Evolutionary conservation across 2,888 invertebrate genomes (phyloP).

Genomic region (Acanthacorydalis orientalis): DNA sequence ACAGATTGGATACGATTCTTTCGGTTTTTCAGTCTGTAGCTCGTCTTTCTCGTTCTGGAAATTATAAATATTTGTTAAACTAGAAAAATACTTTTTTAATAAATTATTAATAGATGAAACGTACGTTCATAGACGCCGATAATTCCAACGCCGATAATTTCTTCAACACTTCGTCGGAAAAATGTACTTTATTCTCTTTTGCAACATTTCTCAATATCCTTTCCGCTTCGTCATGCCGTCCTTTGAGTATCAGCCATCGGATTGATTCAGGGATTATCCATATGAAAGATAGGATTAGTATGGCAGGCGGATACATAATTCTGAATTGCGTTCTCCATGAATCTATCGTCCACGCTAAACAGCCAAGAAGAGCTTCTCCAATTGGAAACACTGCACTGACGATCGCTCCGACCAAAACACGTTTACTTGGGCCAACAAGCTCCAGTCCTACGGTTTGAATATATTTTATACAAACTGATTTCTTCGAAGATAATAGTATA

Average conservation of each 20-base stretch:
- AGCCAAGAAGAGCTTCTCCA: constrained; percentile 49
- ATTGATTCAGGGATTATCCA: constrained; percentile 55
- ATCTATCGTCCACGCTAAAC: constrained; percentile 45
- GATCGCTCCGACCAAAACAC: constrained; percentile 54
- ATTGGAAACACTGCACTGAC: constrained; percentile 52
- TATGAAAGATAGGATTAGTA: constrained; percentile 47
- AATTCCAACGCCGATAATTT: too few species aligned
- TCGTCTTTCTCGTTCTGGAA: too few species aligned
- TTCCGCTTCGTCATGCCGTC: constrained; percentile 36
- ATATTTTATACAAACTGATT: too few species aligned
- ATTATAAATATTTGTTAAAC: too few species aligned
- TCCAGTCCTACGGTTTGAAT: too few species aligned
- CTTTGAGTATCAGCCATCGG: constrained; percentile 55
- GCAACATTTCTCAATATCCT: constrained; percentile 42
- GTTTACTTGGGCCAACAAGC: constrained; percentile 39
- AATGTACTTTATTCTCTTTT: constrained; percentile 38
- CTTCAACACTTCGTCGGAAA: constrained; percentile 32
- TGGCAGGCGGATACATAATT: constrained; percentile 45
- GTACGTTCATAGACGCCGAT: too few species aligned
- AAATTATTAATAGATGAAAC: too few species aligned
- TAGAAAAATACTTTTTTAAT: too few species aligned
- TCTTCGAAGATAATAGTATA: too few species aligned
- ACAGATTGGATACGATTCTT: constrained; percentile 15
- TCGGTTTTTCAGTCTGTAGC: too few species aligned
- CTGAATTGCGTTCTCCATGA: constrained; percentile 53